These are phyloP conservation scores for Cololabis saira DNA, from an alignment of 2,113 vertebrate species.

Conservation along the genomic window DNA sequence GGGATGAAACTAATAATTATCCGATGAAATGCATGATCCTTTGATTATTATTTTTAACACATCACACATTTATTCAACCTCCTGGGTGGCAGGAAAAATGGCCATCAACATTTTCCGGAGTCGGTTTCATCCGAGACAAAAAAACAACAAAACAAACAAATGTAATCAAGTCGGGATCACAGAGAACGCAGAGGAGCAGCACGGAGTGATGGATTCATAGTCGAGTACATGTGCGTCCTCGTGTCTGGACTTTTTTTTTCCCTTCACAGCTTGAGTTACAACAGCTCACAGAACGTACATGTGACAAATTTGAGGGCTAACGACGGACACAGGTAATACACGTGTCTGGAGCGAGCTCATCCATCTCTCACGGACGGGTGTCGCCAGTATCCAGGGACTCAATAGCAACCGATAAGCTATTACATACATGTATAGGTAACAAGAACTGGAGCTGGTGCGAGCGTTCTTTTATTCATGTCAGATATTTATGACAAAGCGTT, in stretches of 20 bases:
- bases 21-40: constrained; percentile 16
- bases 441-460: too few species aligned
- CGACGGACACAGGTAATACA: neutral
- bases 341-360: constrained; percentile 3
- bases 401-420: too few species aligned
- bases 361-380: neutral
- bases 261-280: constrained; percentile 15
- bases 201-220: neutral
- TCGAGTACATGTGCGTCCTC: neutral
- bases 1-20: constrained; percentile 25
- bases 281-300: constrained; percentile 8
- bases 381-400: neutral
- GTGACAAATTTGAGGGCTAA: constrained; percentile 4
- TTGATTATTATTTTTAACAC: constrained; percentile 10
- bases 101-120: neutral
- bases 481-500: neutral
- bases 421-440: too few species aligned
- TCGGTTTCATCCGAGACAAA: too few species aligned
- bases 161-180: neutral
- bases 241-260: neutral
- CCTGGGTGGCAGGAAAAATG: neutral
- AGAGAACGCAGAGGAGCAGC: neutral
- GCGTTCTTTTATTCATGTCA: neutral
- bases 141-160: too few species aligned
- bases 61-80: neutral